A percentile compares a stretch with the other conserved stretches of the same genome.
phyloP scores from a whole-genome alignment of 2,797 vertebrate species.

The Hirundo rustica region DNA sequence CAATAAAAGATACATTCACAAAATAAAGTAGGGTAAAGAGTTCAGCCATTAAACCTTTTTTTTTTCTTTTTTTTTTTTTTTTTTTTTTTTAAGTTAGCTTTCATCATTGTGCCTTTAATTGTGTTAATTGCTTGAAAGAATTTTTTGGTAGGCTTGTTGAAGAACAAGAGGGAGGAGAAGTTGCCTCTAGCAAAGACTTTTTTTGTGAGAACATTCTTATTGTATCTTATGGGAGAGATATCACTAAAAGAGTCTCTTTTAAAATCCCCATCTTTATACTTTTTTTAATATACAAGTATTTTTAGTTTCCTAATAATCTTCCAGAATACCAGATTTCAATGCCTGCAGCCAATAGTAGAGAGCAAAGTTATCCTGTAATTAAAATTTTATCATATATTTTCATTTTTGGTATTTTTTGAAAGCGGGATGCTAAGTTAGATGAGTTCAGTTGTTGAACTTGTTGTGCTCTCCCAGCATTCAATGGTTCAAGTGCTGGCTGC shows the following conservation, averaged over 20 bases:
- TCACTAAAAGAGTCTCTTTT: not conserved
- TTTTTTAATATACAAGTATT: not conserved
- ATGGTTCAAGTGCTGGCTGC: not conserved
- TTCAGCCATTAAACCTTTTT: not conserved
- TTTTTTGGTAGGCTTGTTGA: not conserved
- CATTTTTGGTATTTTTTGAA: not conserved
- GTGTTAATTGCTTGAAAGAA: slow-evolving; percentile 31
- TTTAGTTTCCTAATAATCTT: not conserved
- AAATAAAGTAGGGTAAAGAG: slow-evolving; percentile 17
- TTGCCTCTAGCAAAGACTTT: not conserved
- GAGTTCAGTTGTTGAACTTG: not conserved
- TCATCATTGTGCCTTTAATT: slow-evolving; percentile 24
- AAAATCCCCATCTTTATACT: not conserved
- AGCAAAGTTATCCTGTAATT: not conserved
- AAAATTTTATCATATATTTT: not conserved
- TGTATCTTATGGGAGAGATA: not conserved
- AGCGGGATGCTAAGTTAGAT: not conserved
- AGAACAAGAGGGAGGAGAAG: slow-evolving; percentile 13
- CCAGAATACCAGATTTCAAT: not conserved
- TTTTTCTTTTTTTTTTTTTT: too few relatives aligned
- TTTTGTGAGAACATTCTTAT: not conserved
- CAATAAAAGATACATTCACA: not conserved
- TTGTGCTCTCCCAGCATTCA: not conserved
- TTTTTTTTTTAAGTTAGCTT: not conserved
- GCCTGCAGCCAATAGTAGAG: not conserved